Conservation (phyloP, 1,140 invertebrate species). For the Mizuhopecten yessoensis region DNA sequence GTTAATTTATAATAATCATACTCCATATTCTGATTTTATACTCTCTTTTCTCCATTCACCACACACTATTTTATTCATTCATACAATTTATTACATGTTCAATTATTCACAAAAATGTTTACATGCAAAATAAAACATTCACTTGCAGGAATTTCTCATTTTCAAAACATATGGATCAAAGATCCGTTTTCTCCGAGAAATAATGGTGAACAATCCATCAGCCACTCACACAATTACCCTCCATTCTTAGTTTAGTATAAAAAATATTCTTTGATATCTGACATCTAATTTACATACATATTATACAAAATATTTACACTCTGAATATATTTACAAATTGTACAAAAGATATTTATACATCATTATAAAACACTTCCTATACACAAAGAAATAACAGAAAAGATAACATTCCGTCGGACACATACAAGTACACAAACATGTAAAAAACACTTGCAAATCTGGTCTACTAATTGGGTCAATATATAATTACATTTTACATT, state of each 20-base stretch:
- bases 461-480: neutral
- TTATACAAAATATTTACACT: conserved; percentile 21
- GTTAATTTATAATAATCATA: neutral
- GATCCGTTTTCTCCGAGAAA: neutral
- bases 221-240: too few relatives aligned
- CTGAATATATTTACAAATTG: neutral
- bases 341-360: neutral
- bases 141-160: neutral
- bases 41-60: neutral
- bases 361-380: neutral
- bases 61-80: neutral
- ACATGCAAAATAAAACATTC: neutral
- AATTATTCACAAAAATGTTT: neutral
- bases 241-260: conserved; percentile 19
- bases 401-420: neutral
- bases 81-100: neutral
- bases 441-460: neutral
- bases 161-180: neutral
- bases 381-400: neutral
- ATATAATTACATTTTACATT: neutral
- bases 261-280: neutral
- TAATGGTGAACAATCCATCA: neutral
- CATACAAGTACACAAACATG: neutral
- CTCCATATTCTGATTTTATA: neutral
- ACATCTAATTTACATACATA: conserved; percentile 2